Evolutionary conservation across 2,797 vertebrate species (phyloP).

Genomic region (Diplodus sargus): DNA sequence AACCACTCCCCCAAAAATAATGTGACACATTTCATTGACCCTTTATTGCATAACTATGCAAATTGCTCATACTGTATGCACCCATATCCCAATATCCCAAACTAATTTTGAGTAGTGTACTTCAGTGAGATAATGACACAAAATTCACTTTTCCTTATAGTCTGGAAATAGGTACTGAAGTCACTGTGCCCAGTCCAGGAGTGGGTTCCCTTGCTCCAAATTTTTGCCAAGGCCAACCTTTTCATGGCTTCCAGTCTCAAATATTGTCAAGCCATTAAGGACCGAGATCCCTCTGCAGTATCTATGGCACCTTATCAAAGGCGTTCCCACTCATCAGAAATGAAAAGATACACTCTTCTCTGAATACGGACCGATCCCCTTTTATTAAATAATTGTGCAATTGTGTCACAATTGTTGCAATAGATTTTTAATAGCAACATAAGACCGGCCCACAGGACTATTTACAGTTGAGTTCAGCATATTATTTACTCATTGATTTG

Average conservation of each 20-base stretch:
- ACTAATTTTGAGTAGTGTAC: too few species aligned
- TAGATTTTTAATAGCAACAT: slow-evolving; percentile 28
- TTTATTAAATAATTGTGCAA: not conserved
- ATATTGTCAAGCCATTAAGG: too few species aligned
- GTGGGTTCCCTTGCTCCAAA: not conserved
- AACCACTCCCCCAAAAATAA: too few species aligned
- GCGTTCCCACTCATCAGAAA: not conserved
- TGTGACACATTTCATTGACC: too few species aligned
- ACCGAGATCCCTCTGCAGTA: too few species aligned
- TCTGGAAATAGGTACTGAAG: not conserved
- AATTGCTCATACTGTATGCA: too few species aligned
- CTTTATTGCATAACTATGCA: too few species aligned
- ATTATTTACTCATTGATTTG: not conserved
- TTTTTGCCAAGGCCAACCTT: not conserved
- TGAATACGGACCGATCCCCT: not conserved
- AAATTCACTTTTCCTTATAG: too few species aligned
- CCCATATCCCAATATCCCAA: too few species aligned
- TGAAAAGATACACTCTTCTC: not conserved
- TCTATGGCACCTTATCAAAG: not conserved
- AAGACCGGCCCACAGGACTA: slow-evolving; percentile 9
- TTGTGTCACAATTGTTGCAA: slow-evolving; percentile 5
- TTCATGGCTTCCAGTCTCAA: not conserved
- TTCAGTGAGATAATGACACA: too few species aligned
- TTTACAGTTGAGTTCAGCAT: slow-evolving; percentile 1
- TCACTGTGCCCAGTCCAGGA: not conserved